Evolutionary conservation across 2,888 invertebrate genomes (phyloP).

Genomic region (Cerceris ruficornis): DNA sequence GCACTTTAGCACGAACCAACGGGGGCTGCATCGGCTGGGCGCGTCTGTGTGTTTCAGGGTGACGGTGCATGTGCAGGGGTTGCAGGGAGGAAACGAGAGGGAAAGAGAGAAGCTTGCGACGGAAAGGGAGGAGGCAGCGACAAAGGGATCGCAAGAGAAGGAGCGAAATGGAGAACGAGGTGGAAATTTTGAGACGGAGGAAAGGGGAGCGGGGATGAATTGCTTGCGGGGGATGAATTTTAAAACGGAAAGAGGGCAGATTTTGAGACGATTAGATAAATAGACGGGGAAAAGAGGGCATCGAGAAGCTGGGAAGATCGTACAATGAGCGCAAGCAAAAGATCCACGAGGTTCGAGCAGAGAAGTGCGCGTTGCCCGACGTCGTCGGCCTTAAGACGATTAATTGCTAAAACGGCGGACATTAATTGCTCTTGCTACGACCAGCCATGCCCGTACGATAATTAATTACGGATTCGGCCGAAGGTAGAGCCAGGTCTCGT

Average conservation of each 20-base stretch:
- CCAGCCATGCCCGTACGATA: conserved; percentile 36
- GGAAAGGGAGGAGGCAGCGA: neutral
- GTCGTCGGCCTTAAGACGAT: conserved; percentile 43
- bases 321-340: conserved; percentile 29
- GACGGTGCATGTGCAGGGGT: neutral
- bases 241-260: no score
- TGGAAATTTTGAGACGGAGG: no score
- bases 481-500: conserved; percentile 8
- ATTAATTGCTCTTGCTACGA: conserved; percentile 62
- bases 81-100: neutral
- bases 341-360: conserved; percentile 28
- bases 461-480: conserved; percentile 59
- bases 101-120: neutral
- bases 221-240: no score
- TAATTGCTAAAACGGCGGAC: conserved; percentile 62
- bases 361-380: conserved; percentile 38
- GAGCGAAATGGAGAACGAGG: no score
- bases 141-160: no score
- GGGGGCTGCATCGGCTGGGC: conserved; percentile 26
- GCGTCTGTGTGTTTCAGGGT: neutral
- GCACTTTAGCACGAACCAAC: conserved; percentile 71
- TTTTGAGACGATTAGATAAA: no score
- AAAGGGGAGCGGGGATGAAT: no score
- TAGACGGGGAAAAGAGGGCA: neutral
- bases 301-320: neutral